Base-by-base conservation (phyloP, 2,888 invertebrate species). In the Aelia acuminata region DNA sequence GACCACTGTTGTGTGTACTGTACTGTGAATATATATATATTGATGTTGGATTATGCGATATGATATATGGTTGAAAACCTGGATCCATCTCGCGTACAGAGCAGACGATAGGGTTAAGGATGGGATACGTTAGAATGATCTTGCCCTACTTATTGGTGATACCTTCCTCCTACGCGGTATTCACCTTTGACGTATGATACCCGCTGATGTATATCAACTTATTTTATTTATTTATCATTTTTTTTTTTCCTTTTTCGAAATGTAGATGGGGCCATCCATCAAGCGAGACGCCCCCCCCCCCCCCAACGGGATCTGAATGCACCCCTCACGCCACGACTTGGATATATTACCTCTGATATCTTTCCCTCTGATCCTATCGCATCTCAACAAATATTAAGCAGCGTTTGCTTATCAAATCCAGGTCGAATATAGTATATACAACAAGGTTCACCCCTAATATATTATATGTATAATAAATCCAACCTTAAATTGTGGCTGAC, bases 311-410 rank as follows among this genome's bases (percentile, higher is more conserved):
- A 39, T 75, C 75, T 75, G 39, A 75, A 75, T 75, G 5, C 75
- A 3, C 43, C 75, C 70, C 70, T 39, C 35, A 35, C n/a, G 18
- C 70, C 35, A 39, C 39, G 80, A 47, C 80, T 43, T 80, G n/a
- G 80, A 80, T 80, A 43, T 80, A 80, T 80, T 80, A 43, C 43
- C 39, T 47, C 1, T 80, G 80, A 80, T 80, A 80, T 80, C 80
- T 80, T n/a, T 43, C 80, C 4, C 80, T 0, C n/a, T 35, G 20
- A 35, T 11, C 11, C 80, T 43, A 15, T 47, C 80, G 13, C 11
- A 47, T 80, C 80, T n/a, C 18, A 22, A 39, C 18, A 75, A 75
- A 39, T 75, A 75, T 39, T 75, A 75, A 75, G 75, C n/a, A 13
- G n/a, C n/a, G 43, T 75, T 39, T 80, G 80, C n/a, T n/a, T 80